Base-by-base conservation (phyloP, 2,797 vertebrate genomes). In the Picus viridis region DNA sequence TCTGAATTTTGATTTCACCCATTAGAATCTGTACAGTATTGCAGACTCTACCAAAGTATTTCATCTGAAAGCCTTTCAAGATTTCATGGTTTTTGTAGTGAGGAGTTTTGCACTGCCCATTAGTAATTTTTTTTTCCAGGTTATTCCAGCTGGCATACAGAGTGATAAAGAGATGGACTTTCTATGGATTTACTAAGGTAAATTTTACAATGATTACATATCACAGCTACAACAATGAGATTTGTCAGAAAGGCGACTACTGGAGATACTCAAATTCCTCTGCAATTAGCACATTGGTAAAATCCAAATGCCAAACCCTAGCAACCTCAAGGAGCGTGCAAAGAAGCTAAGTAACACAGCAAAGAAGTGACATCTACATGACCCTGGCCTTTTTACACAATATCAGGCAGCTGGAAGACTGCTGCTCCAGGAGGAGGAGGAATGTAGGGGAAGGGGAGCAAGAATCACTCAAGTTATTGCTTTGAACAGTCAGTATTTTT, bases 291-390 rank as follows among this genome's bases (percentile, higher is more conserved):
- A 98, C 98, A 98, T 91, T 83, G 97, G 97, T 95, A 95, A 98
- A 98, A 98, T 97, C 98, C 97, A 98, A 98, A 99, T 98, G 98
- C 98, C 98, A 97, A 98, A 92, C 98, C 98, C 97, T 98, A 96
- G 98, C 98, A 99, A 99, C 98, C 97, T 97, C 95, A 96, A 97
- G 97, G 84, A 97, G 95, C 86, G 36, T 91, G 93, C 74, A 95
- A 92, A 96, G 86, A 8, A 98, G 97, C 97, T 96, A 97, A 98
- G 98, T 97, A 98, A 90, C 97, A 93, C 97, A 97, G 97, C 96
- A 97, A 97, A 98, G 97, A 97, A 76, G 97, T 97, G 98, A 98
- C 98, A 98, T 96, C 88, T 81, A 69, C 84, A 92, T 98, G 98
- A 98, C 98, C 98, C 97, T 96, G 93, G 94, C 96, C 79, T 63